Evolutionary conservation across 2,888 invertebrate species (phyloP).

Genomic region (Nesidiocoris tenuis): DNA sequence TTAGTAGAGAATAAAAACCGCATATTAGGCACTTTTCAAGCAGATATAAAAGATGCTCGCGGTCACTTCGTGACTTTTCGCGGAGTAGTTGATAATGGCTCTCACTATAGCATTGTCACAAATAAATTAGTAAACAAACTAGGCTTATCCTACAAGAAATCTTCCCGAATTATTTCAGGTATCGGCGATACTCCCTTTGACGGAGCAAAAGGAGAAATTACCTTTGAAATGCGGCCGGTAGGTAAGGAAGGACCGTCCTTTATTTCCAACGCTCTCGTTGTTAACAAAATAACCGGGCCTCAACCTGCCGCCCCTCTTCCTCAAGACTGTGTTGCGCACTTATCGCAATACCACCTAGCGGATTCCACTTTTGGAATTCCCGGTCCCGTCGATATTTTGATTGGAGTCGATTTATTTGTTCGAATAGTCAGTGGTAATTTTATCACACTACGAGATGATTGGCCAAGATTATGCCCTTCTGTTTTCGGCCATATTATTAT

Average conservation of each 20-base stretch:
- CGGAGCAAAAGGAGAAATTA: background rate
- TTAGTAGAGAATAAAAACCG: background rate
- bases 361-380: background rate
- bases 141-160: background rate
- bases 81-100: background rate
- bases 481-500: constrained; percentile 5
- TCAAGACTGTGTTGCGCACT: background rate
- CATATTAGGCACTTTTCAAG: background rate
- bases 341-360: background rate
- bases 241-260: background rate
- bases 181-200: background rate
- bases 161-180: background rate
- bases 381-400: background rate
- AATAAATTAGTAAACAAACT: background rate
- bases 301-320: background rate
- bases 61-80: background rate
- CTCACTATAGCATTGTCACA: background rate
- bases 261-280: background rate
- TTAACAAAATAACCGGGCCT: background rate
- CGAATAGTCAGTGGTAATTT: background rate
- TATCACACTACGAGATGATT: background rate
- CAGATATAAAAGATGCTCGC: background rate
- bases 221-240: background rate
- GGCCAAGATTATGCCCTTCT: constrained; percentile 1
- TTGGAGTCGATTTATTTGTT: constrained; percentile 9